phyloP scores from a whole-genome alignment of 2,888 invertebrate genomes.

The Tipula vernalis region DNA sequence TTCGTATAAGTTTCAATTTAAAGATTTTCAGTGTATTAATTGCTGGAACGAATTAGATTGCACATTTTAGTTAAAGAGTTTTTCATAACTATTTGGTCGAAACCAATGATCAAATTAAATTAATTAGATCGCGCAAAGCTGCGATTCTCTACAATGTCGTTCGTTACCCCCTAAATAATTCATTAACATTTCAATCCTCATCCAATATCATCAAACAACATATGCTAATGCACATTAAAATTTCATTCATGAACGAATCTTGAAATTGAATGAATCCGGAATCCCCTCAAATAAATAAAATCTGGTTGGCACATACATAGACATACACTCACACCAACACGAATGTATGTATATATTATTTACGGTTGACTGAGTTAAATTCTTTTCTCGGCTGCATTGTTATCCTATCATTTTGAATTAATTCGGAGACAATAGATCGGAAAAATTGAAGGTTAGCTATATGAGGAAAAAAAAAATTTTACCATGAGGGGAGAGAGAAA shows the following conservation, averaged over 20 bases:
- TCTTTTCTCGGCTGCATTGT: neutral
- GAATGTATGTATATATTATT: neutral
- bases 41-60: no score
- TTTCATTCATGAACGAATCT: neutral
- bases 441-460: neutral
- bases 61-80: no score
- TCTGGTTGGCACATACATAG: neutral
- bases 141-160: no score
- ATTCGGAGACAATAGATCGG: neutral
- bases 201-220: neutral
- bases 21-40: no score
- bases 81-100: no score
- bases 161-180: no score
- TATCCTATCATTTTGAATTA: neutral
- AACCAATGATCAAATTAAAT: no score
- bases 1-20: no score
- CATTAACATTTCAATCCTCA: no score
- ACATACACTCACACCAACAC: neutral
- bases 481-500: neutral
- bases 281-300: neutral
- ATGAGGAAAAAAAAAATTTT: neutral
- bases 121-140: no score
- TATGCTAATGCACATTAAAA: conserved; percentile 4
- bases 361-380: neutral
- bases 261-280: neutral